These are phyloP conservation scores for Oryzias sinensis DNA, from an alignment of 2,797 vertebrate species.

Conservation along the genomic window DNA sequence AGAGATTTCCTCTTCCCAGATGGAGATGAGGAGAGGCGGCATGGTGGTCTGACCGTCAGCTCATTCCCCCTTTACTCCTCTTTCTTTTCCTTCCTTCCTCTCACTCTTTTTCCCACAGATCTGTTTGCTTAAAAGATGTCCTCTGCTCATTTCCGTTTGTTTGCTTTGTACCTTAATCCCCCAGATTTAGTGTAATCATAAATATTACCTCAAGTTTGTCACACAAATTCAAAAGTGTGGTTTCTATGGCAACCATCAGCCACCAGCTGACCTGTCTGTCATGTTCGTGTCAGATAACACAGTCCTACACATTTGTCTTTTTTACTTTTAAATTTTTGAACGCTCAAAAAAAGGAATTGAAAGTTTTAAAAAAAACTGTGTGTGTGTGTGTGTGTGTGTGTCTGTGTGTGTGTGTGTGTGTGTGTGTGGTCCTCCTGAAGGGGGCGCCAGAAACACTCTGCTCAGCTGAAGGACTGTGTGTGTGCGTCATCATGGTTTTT, in stretches of 20 bases:
- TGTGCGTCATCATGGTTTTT: neutral
- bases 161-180: neutral
- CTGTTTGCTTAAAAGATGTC: too few relatives aligned
- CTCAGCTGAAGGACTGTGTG: neutral
- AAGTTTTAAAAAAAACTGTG: too few relatives aligned
- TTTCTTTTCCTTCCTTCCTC: neutral
- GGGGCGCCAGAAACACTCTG: slow-evolving; percentile 10
- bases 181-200: neutral
- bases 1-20: too few relatives aligned
- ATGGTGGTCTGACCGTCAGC: too few relatives aligned
- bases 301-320: neutral
- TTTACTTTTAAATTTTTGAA: neutral
- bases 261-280: slow-evolving; percentile 1
- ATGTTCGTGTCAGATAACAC: neutral
- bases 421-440: slow-evolving; percentile 5
- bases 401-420: too few relatives aligned
- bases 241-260: slow-evolving; percentile 19
- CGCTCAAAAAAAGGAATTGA: too few relatives aligned
- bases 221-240: neutral
- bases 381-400: too few relatives aligned
- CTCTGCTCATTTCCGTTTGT: too few relatives aligned
- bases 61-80: neutral
- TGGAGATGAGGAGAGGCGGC: too few relatives aligned
- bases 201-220: too few relatives aligned
- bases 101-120: neutral